Evolutionary conservation across 2,888 invertebrate species (phyloP).

Genomic region (Matsumyia berberina): DNA sequence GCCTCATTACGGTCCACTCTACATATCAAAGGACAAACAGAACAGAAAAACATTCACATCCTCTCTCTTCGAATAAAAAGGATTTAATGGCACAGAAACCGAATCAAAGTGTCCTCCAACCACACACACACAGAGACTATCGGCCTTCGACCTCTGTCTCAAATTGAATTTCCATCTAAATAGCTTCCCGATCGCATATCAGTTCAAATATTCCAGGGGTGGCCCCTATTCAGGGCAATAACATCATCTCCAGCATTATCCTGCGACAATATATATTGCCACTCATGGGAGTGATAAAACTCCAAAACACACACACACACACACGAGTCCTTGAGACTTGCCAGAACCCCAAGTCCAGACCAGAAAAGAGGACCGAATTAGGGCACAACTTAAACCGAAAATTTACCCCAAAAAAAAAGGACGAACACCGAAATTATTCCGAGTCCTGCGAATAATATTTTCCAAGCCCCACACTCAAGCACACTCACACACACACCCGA

Average conservation of each 20-base stretch:
- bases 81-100: conserved; percentile 54
- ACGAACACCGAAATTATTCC: conserved; percentile 7
- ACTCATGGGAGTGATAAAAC: conserved; percentile 61
- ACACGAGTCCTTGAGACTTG: background rate
- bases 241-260: conserved; percentile 67
- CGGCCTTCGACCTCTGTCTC: conserved; percentile 6
- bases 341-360: background rate
- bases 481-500: conserved; percentile 11
- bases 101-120: conserved; percentile 29
- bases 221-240: conserved; percentile 45
- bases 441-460: conserved; percentile 36
- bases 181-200: conserved; percentile 63
- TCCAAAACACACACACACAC: background rate
- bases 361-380: conserved; percentile 43
- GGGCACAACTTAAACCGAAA: conserved; percentile 41
- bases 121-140: background rate
- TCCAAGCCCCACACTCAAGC: conserved; percentile 1
- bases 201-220: conserved; percentile 67
- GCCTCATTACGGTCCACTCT: conserved; percentile 40
- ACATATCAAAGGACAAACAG: background rate
- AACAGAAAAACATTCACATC: background rate
- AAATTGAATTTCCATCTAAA: conserved; percentile 72
- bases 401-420: background rate
- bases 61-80: conserved; percentile 23
- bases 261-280: conserved; percentile 55